Base-by-base conservation (phyloP, 2,113 vertebrate genomes). In the Todiramphus chloris region DNA sequence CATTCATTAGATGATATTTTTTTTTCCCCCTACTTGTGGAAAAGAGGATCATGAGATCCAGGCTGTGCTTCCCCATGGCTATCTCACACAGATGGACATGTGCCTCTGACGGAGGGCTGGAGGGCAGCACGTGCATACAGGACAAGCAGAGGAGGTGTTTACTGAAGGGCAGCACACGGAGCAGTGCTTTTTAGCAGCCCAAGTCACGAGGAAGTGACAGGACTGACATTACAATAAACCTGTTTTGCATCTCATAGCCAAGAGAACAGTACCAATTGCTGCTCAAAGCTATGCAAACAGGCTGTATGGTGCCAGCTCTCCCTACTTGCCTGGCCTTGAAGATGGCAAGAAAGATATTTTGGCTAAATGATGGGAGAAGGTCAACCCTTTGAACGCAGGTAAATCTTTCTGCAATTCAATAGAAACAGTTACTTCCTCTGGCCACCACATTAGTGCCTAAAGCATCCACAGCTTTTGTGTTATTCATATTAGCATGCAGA, bases 21-120 rank as follows among this genome's bases (percentile, higher is more conserved):
- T 41, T 33, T 43, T 17, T 2, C 18, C 16, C 2, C 18, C 16
- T n/a, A 3, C 31, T 50, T 70, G 6, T 19, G 31, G 48, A 76
- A 85, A 31, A 53, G 23, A 62, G 43, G 6, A 21, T 13, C 28
- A 48, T 31, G 19, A 63, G 14, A 20, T 18, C 25, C 13, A 2
- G 13, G 18, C 14, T 53, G 35, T 33, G 10, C 1, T 5, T 50
- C 46, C 20, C 37, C 53, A 0, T 1, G 10, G 10, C 9, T 30
- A 10, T 6, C 30, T 48, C 60, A 4, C 3, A 17, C 5, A 5
- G 39, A 28, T 27, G 17, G 33, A 1, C 4, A 16, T 7, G 10
- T 48, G 9, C 16, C 25, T 13, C 39, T 89, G 31, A 7, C 16
- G 21, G 31, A 53, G 35, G 28, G 43, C 73, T 62, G 30, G 56